Evolutionary conservation across 2,113 vertebrate species (phyloP).

Genomic region (Turnix velox): DNA sequence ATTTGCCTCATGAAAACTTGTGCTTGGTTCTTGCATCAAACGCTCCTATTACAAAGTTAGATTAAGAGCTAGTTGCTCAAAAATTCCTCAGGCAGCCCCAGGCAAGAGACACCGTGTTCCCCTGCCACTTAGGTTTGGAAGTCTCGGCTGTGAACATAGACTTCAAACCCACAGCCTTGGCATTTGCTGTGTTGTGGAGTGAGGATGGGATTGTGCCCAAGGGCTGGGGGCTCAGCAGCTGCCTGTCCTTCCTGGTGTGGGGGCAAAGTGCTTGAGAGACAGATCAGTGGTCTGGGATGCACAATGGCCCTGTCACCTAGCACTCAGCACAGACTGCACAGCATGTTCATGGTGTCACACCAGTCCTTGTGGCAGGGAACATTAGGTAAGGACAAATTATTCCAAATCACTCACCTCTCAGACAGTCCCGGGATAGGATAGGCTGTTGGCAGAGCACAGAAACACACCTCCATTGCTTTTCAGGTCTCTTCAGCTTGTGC

Average conservation of each 20-base stretch:
- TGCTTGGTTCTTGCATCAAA: not conserved
- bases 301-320: fast-evolving
- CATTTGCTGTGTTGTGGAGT: not conserved
- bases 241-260: not conserved
- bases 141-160: not conserved
- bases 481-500: not conserved
- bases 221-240: not conserved
- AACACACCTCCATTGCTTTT: not conserved
- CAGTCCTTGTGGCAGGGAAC: fast-evolving
- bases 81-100: not conserved
- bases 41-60: not conserved
- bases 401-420: fast-evolving
- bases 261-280: fast-evolving
- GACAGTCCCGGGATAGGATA: fast-evolving
- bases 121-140: not conserved
- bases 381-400: not conserved
- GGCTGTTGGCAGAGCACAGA: fast-evolving
- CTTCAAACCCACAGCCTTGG: not conserved
- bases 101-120: not conserved
- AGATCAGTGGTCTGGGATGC: no score
- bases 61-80: not conserved
- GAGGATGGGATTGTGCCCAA: not conserved
- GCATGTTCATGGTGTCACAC: fast-evolving
- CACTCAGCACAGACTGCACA: fast-evolving
- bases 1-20: not conserved